Conservation (phyloP, 2,113 vertebrate genomes). For the Osmerus mordax region DNA sequence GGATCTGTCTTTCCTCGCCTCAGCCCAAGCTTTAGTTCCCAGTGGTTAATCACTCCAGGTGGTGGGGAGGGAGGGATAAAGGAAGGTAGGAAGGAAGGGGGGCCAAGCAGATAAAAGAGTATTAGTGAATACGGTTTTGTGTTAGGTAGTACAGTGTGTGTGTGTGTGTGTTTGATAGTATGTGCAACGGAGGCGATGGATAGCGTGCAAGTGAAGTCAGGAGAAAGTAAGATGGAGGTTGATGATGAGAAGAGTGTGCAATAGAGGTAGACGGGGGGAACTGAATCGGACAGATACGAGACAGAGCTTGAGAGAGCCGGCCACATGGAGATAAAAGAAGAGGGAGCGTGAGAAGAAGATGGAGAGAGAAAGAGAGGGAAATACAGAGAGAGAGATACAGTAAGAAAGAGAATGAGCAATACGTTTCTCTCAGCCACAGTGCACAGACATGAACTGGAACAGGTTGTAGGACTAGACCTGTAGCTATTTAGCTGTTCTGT, state of each 20-base stretch:
- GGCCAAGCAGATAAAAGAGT: not conserved
- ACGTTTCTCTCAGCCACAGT: not conserved
- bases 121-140: not conserved
- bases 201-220: slow-evolving; percentile 41
- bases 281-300: slow-evolving; percentile 22
- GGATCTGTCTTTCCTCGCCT: not conserved
- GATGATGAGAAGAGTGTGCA: slow-evolving; percentile 16
- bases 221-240: slow-evolving; percentile 33
- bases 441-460: slow-evolving; percentile 12
- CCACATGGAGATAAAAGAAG: slow-evolving; percentile 13
- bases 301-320: too few species aligned
- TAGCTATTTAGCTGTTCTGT: not conserved
- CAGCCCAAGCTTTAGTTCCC: slow-evolving; percentile 13
- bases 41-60: not conserved
- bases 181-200: slow-evolving; percentile 33
- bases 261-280: slow-evolving; percentile 26
- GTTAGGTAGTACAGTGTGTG: slow-evolving; percentile 1
- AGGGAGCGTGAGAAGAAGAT: slow-evolving; percentile 1
- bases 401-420: not conserved
- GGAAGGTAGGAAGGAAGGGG: not conserved
- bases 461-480: not conserved
- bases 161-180: slow-evolving; percentile 10
- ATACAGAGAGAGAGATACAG: not conserved
- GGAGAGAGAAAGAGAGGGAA: not conserved
- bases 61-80: not conserved